phyloP scores from a whole-genome alignment of 2,888 invertebrate species.

The Morpho achilles region DNA sequence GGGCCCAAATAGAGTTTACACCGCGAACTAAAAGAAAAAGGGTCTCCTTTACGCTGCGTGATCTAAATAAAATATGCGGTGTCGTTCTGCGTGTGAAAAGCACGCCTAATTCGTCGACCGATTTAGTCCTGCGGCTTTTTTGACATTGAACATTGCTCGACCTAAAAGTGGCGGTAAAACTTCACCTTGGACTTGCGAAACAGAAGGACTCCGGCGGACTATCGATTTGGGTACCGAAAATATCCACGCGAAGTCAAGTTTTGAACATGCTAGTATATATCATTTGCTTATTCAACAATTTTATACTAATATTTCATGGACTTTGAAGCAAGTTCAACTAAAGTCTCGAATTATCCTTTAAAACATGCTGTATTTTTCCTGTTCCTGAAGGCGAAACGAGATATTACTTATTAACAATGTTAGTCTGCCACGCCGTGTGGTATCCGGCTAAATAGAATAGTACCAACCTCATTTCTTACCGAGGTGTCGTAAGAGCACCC shows the following conservation, averaged over 20 bases:
- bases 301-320: neutral
- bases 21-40: neutral
- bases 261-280: conserved; percentile 14
- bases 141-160: conserved; percentile 63
- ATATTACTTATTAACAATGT: too few species aligned
- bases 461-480: too few species aligned
- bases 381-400: too few species aligned
- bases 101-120: conserved; percentile 43
- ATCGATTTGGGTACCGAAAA: conserved; percentile 43
- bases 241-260: conserved; percentile 20
- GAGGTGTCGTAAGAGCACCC: too few species aligned
- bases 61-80: conserved; percentile 25
- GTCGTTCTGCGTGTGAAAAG: conserved; percentile 32
- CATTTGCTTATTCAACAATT: conserved; percentile 6
- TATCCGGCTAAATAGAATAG: too few species aligned
- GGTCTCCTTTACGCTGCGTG: conserved; percentile 9
- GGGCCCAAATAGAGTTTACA: too few species aligned
- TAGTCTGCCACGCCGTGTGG: too few species aligned
- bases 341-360: too few species aligned
- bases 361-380: too few species aligned
- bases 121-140: conserved; percentile 65
- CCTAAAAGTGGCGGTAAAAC: conserved; percentile 49
- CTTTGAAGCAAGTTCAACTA: too few species aligned
- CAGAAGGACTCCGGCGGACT: conserved; percentile 52
- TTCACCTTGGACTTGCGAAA: conserved; percentile 69